A percentile compares a stretch with the other conserved stretches of the same genome.
These are phyloP conservation scores for Anagrus nilaparvatae DNA, from an alignment of 1,140 invertebrate species.

Conservation along the genomic window DNA sequence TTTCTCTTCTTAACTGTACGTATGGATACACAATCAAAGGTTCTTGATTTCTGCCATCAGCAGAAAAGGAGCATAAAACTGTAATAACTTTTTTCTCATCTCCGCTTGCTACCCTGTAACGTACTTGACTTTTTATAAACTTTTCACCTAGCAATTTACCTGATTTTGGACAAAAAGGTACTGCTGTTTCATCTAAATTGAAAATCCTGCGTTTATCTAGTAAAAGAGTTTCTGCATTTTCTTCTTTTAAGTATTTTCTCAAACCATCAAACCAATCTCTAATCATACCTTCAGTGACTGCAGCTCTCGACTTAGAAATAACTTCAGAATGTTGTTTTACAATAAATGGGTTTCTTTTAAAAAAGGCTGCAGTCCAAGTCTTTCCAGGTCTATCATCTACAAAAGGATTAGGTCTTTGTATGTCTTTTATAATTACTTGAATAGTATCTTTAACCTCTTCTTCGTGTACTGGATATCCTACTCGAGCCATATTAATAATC, in stretches of 20 bases:
- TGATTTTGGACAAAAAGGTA: conserved; percentile 28
- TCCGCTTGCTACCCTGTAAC: conserved; percentile 21
- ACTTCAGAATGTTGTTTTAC: conserved; percentile 18
- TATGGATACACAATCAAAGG: too few species aligned
- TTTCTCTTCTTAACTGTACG: too few species aligned
- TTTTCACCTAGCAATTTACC: conserved; percentile 24
- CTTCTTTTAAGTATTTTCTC: conserved; percentile 13
- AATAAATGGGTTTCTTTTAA: conserved; percentile 23
- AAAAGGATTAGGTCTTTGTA: too few species aligned
- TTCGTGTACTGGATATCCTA: not conserved
- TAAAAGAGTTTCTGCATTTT: conserved; percentile 20
- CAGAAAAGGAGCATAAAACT: conserved; percentile 21
- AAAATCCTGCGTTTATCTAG: conserved; percentile 23
- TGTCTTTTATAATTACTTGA: too few species aligned
- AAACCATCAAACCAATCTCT: conserved; percentile 23
- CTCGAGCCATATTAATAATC: not conserved
- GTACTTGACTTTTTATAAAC: conserved; percentile 22
- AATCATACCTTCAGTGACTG: conserved; percentile 18
- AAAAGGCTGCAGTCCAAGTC: conserved; percentile 22
- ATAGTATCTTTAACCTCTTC: not conserved
- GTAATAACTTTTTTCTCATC: conserved; percentile 30
- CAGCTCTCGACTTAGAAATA: conserved; percentile 18
- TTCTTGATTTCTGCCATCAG: too few species aligned
- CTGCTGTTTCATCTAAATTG: conserved; percentile 30
- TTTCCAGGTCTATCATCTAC: too few species aligned